Evolutionary conservation across 2,888 invertebrate species (phyloP).

Genomic region (Homarus gammarus): DNA sequence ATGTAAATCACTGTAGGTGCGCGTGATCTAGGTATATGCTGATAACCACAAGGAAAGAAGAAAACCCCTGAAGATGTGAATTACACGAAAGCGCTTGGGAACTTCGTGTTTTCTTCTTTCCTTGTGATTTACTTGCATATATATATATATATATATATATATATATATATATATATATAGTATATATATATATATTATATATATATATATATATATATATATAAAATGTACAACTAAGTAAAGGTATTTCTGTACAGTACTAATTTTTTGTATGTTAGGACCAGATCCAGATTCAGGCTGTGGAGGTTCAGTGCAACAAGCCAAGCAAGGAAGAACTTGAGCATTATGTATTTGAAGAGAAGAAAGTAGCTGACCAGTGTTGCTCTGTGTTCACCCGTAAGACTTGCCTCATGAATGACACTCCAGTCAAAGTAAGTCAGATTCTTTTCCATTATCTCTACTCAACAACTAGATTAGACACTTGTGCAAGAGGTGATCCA

Average conservation of each 20-base stretch:
- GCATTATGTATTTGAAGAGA: conserved; percentile 59
- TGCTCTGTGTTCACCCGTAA: conserved; percentile 66
- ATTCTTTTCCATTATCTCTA: background rate
- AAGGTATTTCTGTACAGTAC: background rate
- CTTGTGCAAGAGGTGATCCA: too few relatives aligned
- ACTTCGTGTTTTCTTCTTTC: too few relatives aligned
- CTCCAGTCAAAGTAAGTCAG: conserved; percentile 59
- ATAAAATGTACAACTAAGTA: background rate
- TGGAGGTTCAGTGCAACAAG: conserved; percentile 69
- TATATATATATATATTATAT: too few relatives aligned
- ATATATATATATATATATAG: too few relatives aligned
- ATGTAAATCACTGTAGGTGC: too few relatives aligned
- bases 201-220: conserved; percentile 36
- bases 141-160: too few relatives aligned
- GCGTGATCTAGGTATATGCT: too few relatives aligned
- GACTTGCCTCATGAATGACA: conserved; percentile 67
- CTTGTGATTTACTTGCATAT: too few relatives aligned
- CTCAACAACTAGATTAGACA: too few relatives aligned
- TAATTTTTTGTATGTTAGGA: conserved; percentile 35
- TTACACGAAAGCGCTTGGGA: too few relatives aligned
- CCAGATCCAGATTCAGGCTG: conserved; percentile 70
- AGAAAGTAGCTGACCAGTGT: conserved; percentile 55
- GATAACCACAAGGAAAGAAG: too few relatives aligned
- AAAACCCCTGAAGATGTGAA: too few relatives aligned
- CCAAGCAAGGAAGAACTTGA: conserved; percentile 70